These are phyloP conservation scores for Dicycla oo DNA, from an alignment of 2,888 invertebrate genomes.

Conservation along the genomic window DNA sequence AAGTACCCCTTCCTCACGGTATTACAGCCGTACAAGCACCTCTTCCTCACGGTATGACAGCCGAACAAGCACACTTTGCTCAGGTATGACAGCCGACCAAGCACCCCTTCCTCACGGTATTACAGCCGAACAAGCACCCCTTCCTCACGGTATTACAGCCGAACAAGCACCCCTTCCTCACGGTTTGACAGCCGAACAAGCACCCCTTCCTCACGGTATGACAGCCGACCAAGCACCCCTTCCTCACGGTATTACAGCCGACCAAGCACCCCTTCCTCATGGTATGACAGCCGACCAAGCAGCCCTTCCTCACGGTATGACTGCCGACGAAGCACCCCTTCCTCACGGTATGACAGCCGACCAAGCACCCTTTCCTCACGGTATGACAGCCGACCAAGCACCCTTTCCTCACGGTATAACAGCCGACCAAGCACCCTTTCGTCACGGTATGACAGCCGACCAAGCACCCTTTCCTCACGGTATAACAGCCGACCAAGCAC, in stretches of 20 bases:
- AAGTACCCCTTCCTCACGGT: too few relatives aligned
- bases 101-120: conserved; percentile 99
- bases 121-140: conserved; percentile 96
- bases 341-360: conserved; percentile 94
- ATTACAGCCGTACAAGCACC: too few relatives aligned
- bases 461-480: conserved; percentile 99
- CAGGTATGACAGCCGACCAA: too few relatives aligned
- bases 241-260: conserved; percentile 94
- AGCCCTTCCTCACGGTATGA: too few relatives aligned
- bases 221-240: conserved; percentile 97
- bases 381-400: conserved; percentile 95
- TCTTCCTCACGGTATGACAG: too few relatives aligned
- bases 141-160: conserved; percentile 95
- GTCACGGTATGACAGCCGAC: conserved; percentile 95
- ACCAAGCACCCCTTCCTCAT: conserved; percentile 99
- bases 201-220: conserved; percentile 98
- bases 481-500: conserved; percentile 94
- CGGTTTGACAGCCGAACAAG: conserved; percentile 94
- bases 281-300: conserved; percentile 85
- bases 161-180: conserved; percentile 99
- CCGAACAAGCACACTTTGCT: too few relatives aligned
- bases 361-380: conserved; percentile 99
- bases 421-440: conserved; percentile 98
- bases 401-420: conserved; percentile 97
- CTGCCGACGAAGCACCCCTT: conserved; percentile 98